Base-by-base conservation (phyloP, 2,113 vertebrate genomes). In the Nibea coibor region DNA sequence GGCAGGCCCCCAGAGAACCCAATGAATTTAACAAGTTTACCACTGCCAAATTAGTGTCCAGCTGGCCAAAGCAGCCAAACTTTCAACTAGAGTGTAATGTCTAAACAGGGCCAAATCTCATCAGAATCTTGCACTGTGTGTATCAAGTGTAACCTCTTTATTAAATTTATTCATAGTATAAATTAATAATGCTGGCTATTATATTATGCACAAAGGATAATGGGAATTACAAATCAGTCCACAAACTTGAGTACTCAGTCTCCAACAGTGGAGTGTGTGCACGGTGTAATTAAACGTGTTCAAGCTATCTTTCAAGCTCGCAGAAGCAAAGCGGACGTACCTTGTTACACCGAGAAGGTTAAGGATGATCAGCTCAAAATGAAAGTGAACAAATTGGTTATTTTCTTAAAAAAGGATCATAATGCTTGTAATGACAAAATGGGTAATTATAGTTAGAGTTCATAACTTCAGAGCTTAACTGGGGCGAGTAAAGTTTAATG, bases 171-270 rank as follows among this genome's bases (percentile, higher is more conserved):
- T 88, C 90, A 78, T 68, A 42, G 63, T 64, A 87, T 91, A 85
- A 91, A 93, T 93, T 78, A 93, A 85, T 87, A 81, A 91, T 89
- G 64, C 14, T 43, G 24, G 64, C 85, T 87, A 81, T 88, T 91
- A 83, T 86, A 84, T 81, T 89, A 92, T 92, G 88, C 87, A 89
- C 83, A 91, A 89, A 92, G 86, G 72, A 88, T 87, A 86, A 91
- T 88, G 74, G 78, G 87, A 89, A 87, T 90, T 83, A 84, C 62
- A 90, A 86, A 84, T 89, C 76, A 89, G 88, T 84, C 80, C 74
- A 83, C 81, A 86, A 84, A 85, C 78, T 66, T 68, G 83, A 85
- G 70, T 56, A 54, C 66, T 77, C 51, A 14, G 42, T 72, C 50
- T 51, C 42, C 58, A 72, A 68, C 58, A 84, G 76, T 65, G 16